Conservation (phyloP, 2,888 invertebrate genomes). For the Punctoribates punctum region DNA sequence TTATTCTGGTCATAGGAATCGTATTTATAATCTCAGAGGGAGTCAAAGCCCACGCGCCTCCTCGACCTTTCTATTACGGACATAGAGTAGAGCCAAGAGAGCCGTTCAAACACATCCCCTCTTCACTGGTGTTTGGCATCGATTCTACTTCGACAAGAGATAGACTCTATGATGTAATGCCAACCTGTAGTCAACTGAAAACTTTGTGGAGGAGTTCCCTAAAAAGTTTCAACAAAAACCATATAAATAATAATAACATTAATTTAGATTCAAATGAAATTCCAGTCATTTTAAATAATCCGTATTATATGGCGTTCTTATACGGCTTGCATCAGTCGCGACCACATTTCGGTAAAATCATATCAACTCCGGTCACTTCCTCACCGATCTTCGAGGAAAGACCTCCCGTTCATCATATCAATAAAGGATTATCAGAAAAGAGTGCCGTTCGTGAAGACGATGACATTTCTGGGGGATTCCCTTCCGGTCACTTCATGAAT, state of each 20-base stretch:
- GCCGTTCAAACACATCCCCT: conserved; percentile 15
- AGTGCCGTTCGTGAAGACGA: neutral
- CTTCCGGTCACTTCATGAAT: neutral
- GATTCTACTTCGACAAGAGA: neutral
- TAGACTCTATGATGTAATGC: conserved; percentile 22
- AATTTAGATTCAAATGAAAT: conserved; percentile 24
- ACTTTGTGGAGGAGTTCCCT: conserved; percentile 3
- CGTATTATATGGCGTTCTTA: conserved; percentile 22
- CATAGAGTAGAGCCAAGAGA: conserved; percentile 8
- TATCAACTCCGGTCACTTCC: neutral
- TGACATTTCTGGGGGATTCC: neutral
- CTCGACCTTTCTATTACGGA: conserved; percentile 12
- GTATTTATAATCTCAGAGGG: neutral
- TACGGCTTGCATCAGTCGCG: neutral
- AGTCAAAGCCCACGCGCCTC: conserved; percentile 1
- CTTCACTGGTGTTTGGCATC: neutral
- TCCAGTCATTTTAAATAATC: conserved; percentile 18
- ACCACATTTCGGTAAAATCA: conserved; percentile 9
- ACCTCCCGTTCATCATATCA: neutral
- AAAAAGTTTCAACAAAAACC: neutral
- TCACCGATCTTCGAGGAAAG: neutral
- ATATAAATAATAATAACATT: neutral
- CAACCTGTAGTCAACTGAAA: conserved; percentile 2
- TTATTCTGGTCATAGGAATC: conserved; percentile 9
- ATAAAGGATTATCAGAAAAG: neutral